These are phyloP conservation scores for Stenodema calcarata DNA, from an alignment of 2,888 invertebrate species.

Conservation along the genomic window DNA sequence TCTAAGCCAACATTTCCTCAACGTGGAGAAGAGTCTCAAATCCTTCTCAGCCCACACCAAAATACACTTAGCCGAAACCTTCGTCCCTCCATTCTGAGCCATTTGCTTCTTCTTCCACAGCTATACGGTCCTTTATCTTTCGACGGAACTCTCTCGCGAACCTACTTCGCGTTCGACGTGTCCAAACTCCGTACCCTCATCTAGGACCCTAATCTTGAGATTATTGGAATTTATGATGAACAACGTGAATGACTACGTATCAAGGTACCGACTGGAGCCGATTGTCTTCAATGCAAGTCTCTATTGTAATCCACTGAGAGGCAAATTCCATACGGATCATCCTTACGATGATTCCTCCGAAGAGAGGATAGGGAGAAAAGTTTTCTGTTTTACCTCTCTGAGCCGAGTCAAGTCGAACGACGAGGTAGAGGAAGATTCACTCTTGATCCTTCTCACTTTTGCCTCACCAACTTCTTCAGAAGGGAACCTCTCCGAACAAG, in stretches of 20 bases:
- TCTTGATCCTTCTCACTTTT: slow-evolving; percentile 37
- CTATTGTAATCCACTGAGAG: neutral
- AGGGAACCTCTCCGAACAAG: neutral
- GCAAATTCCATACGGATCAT: neutral
- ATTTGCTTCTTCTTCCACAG: neutral
- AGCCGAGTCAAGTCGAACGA: neutral
- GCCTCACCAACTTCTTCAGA: slow-evolving; percentile 22
- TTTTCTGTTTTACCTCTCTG: slow-evolving; percentile 1
- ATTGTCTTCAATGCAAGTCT: neutral
- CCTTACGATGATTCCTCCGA: neutral
- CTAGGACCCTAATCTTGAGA: too few relatives aligned
- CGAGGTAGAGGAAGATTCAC: neutral
- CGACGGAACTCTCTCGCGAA: neutral
- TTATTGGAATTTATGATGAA: too few relatives aligned
- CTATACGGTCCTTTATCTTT: neutral
- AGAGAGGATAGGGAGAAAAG: neutral
- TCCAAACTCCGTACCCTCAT: neutral
- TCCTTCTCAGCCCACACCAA: slow-evolving; percentile 50
- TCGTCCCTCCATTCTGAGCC: neutral
- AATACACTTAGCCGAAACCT: slow-evolving; percentile 44
- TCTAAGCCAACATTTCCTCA: slow-evolving; percentile 44
- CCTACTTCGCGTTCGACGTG: neutral
- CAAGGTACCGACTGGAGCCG: too few relatives aligned
- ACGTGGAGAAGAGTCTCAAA: slow-evolving; percentile 34
- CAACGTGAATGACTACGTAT: too few relatives aligned